Conservation (phyloP, 2,888 invertebrate species). For the Tolmerus cingulatus region DNA sequence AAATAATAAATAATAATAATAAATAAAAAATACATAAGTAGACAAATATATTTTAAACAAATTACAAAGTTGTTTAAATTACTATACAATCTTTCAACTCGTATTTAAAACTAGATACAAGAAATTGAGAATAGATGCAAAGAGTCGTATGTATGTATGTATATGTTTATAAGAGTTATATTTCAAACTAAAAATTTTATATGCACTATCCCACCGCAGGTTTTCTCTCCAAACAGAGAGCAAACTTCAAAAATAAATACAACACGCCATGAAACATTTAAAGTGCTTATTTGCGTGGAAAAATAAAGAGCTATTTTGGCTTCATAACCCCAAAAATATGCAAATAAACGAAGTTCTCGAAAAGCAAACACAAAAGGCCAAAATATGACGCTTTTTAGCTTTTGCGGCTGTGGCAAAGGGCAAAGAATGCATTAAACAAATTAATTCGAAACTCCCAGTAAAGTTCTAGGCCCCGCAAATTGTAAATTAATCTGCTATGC, state of each 20-base stretch:
- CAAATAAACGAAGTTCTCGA: neutral
- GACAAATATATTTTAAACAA: no score
- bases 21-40: no score
- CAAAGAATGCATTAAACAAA: neutral
- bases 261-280: neutral
- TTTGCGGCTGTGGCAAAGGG: neutral
- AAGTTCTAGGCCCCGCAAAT: neutral
- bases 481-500: neutral
- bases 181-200: neutral
- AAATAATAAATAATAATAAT: no score
- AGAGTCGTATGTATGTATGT: no score
- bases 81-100: no score
- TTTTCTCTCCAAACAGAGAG: neutral
- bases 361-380: neutral
- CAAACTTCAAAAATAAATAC: neutral
- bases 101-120: no score
- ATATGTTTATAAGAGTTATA: no score
- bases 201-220: neutral
- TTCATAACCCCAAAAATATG: neutral
- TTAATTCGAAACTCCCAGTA: neutral
- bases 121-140: neutral
- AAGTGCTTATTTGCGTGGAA: neutral
- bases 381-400: neutral
- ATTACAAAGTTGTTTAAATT: no score
- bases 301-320: neutral